Evolutionary conservation across 2,888 invertebrate genomes (phyloP).

Genomic region (Microctonus aethiopoides): DNA sequence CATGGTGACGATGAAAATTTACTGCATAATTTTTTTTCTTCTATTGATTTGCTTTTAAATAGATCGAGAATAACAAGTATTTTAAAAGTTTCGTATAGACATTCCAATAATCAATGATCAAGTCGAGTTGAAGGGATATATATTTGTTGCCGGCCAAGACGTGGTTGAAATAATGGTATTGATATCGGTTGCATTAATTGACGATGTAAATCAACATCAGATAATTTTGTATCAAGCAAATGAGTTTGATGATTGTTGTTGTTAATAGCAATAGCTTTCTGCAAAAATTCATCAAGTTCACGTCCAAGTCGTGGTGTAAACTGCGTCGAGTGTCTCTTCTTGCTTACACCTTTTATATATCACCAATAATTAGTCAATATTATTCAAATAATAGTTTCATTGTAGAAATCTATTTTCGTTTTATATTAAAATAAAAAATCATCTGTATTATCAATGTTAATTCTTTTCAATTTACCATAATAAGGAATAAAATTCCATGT

Average conservation of each 20-base stretch:
- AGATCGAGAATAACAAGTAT: neutral
- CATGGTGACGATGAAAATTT: too few relatives aligned
- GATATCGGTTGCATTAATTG: slow-evolving; percentile 36
- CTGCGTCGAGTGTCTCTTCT: slow-evolving; percentile 61
- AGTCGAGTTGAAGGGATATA: slow-evolving; percentile 55
- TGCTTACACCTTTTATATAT: slow-evolving; percentile 33
- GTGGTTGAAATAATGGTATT: slow-evolving; percentile 57
- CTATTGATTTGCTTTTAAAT: neutral
- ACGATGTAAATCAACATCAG: slow-evolving; percentile 52
- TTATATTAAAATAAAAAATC: slow-evolving; percentile 9
- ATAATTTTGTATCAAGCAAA: slow-evolving; percentile 54
- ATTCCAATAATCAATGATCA: slow-evolving; percentile 50
- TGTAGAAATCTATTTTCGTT: neutral
- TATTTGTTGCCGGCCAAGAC: slow-evolving; percentile 57
- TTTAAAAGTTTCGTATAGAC: slow-evolving; percentile 43
- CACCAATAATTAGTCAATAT: neutral
- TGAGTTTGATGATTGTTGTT: slow-evolving; percentile 51
- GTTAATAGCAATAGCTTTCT: slow-evolving; percentile 43
- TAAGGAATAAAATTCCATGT: slow-evolving; percentile 65
- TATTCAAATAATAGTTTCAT: neutral
- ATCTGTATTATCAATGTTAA: neutral
- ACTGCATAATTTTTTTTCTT: slow-evolving; percentile 3
- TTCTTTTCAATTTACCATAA: slow-evolving; percentile 55
- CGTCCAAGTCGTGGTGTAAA: slow-evolving; percentile 66
- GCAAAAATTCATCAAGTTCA: slow-evolving; percentile 52